Evolutionary conservation across 2,888 invertebrate genomes (phyloP).

Genomic region (Eugnorisma glareosa): DNA sequence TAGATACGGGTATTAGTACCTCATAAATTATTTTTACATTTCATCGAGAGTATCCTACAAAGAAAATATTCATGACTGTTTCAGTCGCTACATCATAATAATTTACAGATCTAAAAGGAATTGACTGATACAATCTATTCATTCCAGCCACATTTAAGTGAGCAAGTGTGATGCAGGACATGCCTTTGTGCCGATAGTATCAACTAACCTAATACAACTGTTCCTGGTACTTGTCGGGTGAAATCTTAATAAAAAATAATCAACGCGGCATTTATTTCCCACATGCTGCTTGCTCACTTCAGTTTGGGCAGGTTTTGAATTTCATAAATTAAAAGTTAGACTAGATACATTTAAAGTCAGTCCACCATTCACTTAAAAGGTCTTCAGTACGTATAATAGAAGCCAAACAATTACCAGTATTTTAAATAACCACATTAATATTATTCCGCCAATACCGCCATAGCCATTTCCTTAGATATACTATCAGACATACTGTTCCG

Average conservation of each 20-base stretch:
- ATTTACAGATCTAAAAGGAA: conserved; percentile 4
- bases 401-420: not conserved
- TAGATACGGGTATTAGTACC: not conserved
- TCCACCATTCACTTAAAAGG: not conserved
- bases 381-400: not conserved
- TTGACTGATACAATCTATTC: not conserved
- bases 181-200: not conserved
- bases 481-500: conserved; percentile 83
- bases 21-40: not conserved
- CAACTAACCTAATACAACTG: not conserved
- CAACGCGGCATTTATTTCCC: not conserved
- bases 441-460: conserved; percentile 83
- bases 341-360: conserved; percentile 5
- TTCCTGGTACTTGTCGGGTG: not conserved
- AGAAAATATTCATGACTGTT: not conserved
- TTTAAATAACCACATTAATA: conserved; percentile 25
- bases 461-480: conserved; percentile 88
- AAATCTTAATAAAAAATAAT: not conserved
- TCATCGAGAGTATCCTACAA: not conserved
- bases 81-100: not conserved
- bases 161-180: not conserved
- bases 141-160: not conserved
- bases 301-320: not conserved
- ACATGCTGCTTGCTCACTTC: not conserved
- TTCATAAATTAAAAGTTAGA: not conserved